These are phyloP conservation scores for Ischnus inquisitorius DNA, from an alignment of 2,888 invertebrate genomes.

Conservation along the genomic window DNA sequence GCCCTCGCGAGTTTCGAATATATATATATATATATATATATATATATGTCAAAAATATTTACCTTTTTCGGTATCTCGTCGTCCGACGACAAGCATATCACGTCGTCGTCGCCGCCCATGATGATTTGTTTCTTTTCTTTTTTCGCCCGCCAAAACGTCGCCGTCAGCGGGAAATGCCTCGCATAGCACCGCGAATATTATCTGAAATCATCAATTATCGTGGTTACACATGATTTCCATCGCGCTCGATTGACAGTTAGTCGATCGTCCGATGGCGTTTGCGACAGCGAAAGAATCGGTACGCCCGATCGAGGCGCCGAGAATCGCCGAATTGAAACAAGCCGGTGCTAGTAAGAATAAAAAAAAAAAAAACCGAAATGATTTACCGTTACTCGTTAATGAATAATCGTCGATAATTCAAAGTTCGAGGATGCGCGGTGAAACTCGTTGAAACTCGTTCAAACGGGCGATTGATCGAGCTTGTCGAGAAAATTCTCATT, in stretches of 20 bases:
- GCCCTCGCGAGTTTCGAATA: slow-evolving; percentile 25
- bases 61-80: slow-evolving; percentile 72
- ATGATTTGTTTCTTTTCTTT: slow-evolving; percentile 2
- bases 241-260: neutral
- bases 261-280: slow-evolving; percentile 21
- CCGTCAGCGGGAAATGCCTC: neutral
- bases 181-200: slow-evolving; percentile 1
- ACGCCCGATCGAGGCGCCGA: neutral
- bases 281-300: neutral
- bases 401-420: too few species aligned
- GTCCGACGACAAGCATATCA: slow-evolving; percentile 77
- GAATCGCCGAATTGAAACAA: neutral
- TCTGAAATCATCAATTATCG: neutral
- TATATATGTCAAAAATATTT: neutral
- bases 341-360: neutral
- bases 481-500: too few species aligned
- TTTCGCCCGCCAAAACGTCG: neutral
- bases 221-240: neutral
- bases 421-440: too few species aligned
- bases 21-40: too few species aligned
- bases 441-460: too few species aligned
- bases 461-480: too few species aligned
- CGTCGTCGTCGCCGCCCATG: slow-evolving; percentile 69
- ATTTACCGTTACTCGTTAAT: neutral
- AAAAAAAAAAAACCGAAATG: neutral